Conservation (phyloP, 2,113 vertebrate genomes). For the Bubo bubo region DNA sequence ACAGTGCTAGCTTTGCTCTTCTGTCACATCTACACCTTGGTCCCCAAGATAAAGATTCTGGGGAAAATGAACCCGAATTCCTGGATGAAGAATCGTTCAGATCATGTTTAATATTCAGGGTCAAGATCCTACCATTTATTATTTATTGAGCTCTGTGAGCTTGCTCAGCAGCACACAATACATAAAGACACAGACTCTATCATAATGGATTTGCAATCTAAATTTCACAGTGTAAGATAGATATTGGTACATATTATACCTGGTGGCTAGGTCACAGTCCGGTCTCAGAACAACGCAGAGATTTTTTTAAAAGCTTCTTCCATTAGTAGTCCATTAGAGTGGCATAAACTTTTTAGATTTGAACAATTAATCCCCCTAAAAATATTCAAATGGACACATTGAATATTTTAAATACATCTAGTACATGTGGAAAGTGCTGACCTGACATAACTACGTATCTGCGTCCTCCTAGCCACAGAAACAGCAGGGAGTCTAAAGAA, state of each 20-base stretch:
- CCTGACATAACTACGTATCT: neutral
- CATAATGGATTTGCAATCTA: slow-evolving; percentile 56
- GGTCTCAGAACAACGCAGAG: slow-evolving; percentile 15
- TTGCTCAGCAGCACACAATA: slow-evolving; percentile 37
- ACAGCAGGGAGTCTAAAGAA: neutral
- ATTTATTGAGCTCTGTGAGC: slow-evolving; percentile 53
- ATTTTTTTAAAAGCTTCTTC: slow-evolving; percentile 45
- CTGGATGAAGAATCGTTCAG: neutral
- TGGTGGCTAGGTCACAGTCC: slow-evolving; percentile 31
- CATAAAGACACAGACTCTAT: slow-evolving; percentile 32
- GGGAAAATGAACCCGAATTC: neutral
- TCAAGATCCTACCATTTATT: slow-evolving; percentile 40
- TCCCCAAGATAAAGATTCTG: neutral
- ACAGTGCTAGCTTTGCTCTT: neutral
- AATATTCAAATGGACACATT: slow-evolving; percentile 36
- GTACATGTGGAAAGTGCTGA: slow-evolving; percentile 26
- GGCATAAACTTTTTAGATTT: slow-evolving; percentile 52
- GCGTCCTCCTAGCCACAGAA: neutral
- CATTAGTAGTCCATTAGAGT: slow-evolving; percentile 63
- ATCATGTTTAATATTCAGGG: neutral
- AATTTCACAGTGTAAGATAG: slow-evolving; percentile 27
- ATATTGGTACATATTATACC: slow-evolving; percentile 49
- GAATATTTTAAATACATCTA: slow-evolving; percentile 47
- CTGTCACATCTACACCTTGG: neutral
- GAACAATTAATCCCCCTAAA: slow-evolving; percentile 50